Evolutionary conservation across 2,113 vertebrate species (phyloP), one percentile per base, ranked within the genome.

Genomic region (Indicator maculatus): DNA sequence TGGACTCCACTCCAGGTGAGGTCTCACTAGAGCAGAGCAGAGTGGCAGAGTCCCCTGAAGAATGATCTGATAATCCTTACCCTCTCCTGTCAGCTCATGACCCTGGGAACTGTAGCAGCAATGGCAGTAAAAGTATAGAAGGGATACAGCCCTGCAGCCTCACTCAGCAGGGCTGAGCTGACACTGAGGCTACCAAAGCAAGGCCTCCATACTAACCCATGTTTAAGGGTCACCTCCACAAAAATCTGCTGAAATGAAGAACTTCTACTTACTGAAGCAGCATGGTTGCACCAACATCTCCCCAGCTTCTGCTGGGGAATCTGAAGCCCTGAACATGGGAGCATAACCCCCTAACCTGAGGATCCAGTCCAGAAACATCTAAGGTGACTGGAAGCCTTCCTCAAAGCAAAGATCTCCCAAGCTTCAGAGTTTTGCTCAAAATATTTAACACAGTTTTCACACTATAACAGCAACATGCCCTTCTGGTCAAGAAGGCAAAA

Each of bases 291-390:
- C 8, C n/a, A 83, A 27, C 11, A 36, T 12, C 39, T 52, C 24
- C 44, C 6, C 6, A n/a, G 2, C 24, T 69, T 58, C 38, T 33
- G 9, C 8, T n/a, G 39, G 56, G 24, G 12, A 12, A 90, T 9
- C 21, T 71, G 38, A 45, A 90, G 38, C 36, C 20, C 44, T 27
- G 24, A 1, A 39, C 2, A 0, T 0, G 8, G 14, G 6, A 78
- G 1, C 2, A 0, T 30, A 84, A 82, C 12, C 12, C 12, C 21
- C 5, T 44, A 70, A 52, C 7, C 23, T 75, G 13, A 79, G 21
- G 28, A 69, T 58, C 21, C 5, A 14, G 17, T 28, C 53, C 44
- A 78, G 38, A 71, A 15, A 4, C 19, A 61, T 18, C 39, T 16
- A 20, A 61, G 28, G 6, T 65, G 21, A 36, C 39, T 50, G 23